These are phyloP conservation scores for Spilarctia lutea DNA, from an alignment of 2,888 invertebrate genomes.

Conservation along the genomic window DNA sequence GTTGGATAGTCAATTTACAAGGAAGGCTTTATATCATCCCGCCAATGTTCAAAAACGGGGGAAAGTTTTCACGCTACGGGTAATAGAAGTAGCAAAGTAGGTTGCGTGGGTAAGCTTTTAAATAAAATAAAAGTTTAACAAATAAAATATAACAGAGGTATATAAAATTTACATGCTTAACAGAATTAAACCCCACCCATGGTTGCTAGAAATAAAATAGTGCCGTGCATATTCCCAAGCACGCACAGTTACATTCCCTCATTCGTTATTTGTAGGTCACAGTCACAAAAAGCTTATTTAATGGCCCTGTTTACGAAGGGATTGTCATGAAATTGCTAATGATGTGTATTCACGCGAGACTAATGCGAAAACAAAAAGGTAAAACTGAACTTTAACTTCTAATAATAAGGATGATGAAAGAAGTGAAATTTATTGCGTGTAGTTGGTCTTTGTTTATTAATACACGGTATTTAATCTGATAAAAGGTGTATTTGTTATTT, in stretches of 20 bases:
- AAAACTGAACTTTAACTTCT: rapidly evolving
- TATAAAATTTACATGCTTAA: background rate
- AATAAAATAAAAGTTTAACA: background rate
- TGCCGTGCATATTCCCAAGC: background rate
- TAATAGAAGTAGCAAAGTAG: too few species aligned
- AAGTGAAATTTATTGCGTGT: conserved; percentile 25
- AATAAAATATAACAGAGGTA: background rate
- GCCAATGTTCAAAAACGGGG: too few species aligned
- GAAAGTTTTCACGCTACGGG: too few species aligned
- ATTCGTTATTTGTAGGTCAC: conserved; percentile 24
- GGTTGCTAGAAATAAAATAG: background rate
- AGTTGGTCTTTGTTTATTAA: conserved; percentile 14
- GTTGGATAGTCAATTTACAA: too few species aligned
- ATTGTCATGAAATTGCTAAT: conserved; percentile 32
- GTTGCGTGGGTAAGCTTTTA: too few species aligned
- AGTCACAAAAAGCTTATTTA: conserved; percentile 32
- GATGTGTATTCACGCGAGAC: conserved; percentile 28
- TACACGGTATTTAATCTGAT: conserved; percentile 7
- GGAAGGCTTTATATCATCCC: too few species aligned
- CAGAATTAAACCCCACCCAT: background rate
- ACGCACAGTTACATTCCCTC: conserved; percentile 2
- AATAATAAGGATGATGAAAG: conserved; percentile 2
- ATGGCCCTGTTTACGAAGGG: conserved; percentile 19
- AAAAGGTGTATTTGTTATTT: conserved; percentile 14
- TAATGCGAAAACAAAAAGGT: background rate